Conservation (phyloP, 1,140 invertebrate genomes). For the Pseudomyrmex pallidus region DNA sequence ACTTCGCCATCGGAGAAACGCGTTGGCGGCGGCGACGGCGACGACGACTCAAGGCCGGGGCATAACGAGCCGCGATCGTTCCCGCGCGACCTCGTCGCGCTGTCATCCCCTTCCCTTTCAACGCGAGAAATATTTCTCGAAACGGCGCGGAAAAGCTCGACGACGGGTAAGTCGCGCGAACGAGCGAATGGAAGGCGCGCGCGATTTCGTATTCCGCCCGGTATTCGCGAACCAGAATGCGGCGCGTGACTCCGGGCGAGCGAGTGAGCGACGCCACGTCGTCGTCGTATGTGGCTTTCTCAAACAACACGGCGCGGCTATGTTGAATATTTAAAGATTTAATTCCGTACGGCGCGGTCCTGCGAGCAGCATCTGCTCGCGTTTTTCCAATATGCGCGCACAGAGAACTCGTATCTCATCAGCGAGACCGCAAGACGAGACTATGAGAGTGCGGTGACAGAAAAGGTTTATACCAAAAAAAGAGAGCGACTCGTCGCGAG, state of each 20-base stretch:
- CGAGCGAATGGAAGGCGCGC: not conserved
- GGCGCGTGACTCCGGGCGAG: constrained; percentile 54
- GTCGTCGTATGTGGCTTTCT: constrained; percentile 9
- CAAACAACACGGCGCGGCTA: constrained; percentile 35
- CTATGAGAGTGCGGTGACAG: no score
- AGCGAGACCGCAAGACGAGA: not conserved
- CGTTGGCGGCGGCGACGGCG: not conserved
- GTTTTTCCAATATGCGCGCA: constrained; percentile 32
- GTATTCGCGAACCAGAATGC: constrained; percentile 51
- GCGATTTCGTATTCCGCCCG: constrained; percentile 62
- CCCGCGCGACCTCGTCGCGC: constrained; percentile 18
- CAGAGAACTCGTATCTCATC: not conserved
- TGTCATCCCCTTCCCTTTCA: no score
- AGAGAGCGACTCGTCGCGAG: no score
- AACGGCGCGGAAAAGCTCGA: constrained; percentile 31
- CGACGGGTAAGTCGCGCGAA: constrained; percentile 6
- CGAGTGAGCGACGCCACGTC: constrained; percentile 13
- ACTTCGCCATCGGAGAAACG: constrained; percentile 58
- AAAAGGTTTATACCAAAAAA: no score
- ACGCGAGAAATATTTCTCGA: constrained; percentile 50
- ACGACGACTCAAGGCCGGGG: not conserved
- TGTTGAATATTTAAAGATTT: constrained; percentile 64
- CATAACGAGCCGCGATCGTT: constrained; percentile 44
- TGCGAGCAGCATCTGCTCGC: constrained; percentile 45
- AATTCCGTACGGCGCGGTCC: constrained; percentile 30